These are phyloP conservation scores for Arenaria interpres DNA, from an alignment of 2,113 vertebrate genomes.

Conservation along the genomic window DNA sequence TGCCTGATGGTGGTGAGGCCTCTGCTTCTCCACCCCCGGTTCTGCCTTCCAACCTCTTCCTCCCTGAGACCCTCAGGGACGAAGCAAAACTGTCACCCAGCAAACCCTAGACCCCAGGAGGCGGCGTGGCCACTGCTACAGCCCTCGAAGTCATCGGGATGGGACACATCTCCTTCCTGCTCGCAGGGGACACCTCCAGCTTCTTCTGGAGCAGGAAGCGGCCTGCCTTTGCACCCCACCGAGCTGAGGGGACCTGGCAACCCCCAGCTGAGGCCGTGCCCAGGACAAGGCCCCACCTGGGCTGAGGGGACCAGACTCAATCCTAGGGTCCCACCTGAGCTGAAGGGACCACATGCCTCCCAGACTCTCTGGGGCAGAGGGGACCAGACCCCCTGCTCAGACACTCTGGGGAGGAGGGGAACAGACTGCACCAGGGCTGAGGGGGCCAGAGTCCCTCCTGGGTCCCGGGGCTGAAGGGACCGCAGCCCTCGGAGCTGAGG, in stretches of 20 bases:
- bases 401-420: accelerated
- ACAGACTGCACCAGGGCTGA: background rate
- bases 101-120: too few species aligned
- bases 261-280: accelerated
- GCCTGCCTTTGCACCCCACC: accelerated
- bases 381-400: accelerated
- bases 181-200: accelerated
- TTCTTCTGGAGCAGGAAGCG: background rate
- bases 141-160: accelerated
- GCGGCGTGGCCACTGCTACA: accelerated
- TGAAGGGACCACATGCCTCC: too few species aligned
- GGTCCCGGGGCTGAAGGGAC: too few species aligned
- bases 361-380: background rate
- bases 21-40: accelerated
- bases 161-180: accelerated
- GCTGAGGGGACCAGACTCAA: background rate
- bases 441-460: background rate
- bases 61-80: accelerated
- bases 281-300: background rate
- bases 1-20: accelerated
- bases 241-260: too few species aligned
- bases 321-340: background rate
- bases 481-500: too few species aligned
- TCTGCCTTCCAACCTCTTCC: accelerated
- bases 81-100: background rate